Evolutionary conservation across 2,113 vertebrate species (phyloP).

Genomic region (Callipepla californica): DNA sequence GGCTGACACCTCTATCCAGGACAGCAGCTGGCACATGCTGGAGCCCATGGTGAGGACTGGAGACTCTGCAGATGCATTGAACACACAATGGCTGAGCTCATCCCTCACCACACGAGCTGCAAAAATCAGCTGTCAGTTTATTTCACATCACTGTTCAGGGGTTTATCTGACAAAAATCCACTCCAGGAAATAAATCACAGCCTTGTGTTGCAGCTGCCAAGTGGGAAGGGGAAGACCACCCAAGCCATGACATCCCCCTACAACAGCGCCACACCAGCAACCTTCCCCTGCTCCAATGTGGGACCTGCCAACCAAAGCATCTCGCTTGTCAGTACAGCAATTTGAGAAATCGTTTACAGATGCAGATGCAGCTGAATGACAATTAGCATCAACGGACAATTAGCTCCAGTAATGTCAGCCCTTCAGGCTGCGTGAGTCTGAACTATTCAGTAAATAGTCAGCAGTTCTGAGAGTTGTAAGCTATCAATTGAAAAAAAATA

Average conservation of each 20-base stretch:
- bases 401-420: not conserved
- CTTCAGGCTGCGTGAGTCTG: not conserved
- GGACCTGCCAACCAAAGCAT: not conserved
- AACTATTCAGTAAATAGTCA: not conserved
- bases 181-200: constrained; percentile 16
- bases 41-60: rapidly evolving
- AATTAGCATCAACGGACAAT: not conserved
- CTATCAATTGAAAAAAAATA: not conserved
- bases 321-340: constrained; percentile 45
- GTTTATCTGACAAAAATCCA: constrained; percentile 39
- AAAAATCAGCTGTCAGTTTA: constrained; percentile 32
- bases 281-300: not conserved
- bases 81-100: not conserved
- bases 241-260: constrained; percentile 39
- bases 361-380: not conserved
- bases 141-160: not conserved
- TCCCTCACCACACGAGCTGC: not conserved
- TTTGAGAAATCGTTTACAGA: constrained; percentile 29
- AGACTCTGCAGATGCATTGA: not conserved
- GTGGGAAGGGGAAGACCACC: constrained; percentile 39
- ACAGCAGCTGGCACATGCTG: not conserved
- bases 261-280: not conserved
- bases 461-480: not conserved
- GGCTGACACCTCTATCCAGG: not conserved
- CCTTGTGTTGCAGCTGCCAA: constrained; percentile 41